phyloP scores from a whole-genome alignment of 2,797 vertebrate species.

The Mustela erminea region DNA sequence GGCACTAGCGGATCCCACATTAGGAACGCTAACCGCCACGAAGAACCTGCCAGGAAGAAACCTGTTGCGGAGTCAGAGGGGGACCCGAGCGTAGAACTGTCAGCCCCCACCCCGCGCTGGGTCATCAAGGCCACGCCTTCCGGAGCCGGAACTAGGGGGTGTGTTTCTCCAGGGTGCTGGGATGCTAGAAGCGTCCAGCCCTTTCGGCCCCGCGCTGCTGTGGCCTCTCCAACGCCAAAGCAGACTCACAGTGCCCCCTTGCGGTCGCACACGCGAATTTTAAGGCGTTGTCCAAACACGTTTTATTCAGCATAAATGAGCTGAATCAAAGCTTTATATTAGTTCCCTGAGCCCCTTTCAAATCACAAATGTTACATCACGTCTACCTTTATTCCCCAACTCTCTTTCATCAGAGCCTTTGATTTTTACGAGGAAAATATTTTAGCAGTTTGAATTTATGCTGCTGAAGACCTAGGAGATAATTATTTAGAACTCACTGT shows the following conservation, averaged over 20 bases:
- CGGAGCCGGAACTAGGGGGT: not conserved
- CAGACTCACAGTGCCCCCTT: slow-evolving; percentile 83
- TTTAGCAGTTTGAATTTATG: not conserved
- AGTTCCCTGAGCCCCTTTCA: not conserved
- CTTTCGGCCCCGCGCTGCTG: accelerated
- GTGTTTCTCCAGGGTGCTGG: accelerated
- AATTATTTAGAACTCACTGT: not conserved
- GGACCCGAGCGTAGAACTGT: not conserved
- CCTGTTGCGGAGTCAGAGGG: too few species aligned
- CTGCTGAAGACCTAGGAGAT: not conserved
- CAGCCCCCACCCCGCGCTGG: not conserved
- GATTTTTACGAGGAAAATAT: not conserved
- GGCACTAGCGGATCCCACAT: not conserved
- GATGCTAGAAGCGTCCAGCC: too few species aligned
- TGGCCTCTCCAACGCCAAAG: not conserved
- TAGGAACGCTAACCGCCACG: not conserved
- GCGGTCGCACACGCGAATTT: not conserved
- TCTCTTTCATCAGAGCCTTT: not conserved
- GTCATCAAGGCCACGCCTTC: not conserved
- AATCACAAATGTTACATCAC: not conserved
- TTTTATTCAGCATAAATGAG: not conserved
- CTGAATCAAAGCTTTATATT: not conserved
- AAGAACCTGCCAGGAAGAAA: not conserved
- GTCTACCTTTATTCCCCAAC: not conserved
- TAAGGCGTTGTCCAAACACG: slow-evolving; percentile 44